Evolutionary conservation across 1,140 invertebrate species (phyloP), one percentile per base, ranked within the genome.

Genomic region (Araneus ventricosus): DNA sequence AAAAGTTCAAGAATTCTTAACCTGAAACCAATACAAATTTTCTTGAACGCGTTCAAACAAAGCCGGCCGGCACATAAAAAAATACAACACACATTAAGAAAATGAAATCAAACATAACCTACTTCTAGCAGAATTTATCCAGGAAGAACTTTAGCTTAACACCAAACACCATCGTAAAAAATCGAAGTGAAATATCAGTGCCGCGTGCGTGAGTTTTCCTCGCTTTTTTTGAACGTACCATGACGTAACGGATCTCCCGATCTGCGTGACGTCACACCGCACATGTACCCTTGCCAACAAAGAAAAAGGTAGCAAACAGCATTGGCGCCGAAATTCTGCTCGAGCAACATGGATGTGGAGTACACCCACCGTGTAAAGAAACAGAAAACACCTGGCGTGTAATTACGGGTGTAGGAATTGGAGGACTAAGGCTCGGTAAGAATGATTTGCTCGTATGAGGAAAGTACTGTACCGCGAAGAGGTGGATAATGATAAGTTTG

Each of bases 281-380:
- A 82, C 80, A 82, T 52, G 80, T 82, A 82, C 20, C 17, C 27
- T 52, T 39, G 80, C 80, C 80, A 82, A 82, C 80, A 82, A 41
- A 45, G 70, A 82, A 17, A 39, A 82, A 82, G 80, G 80, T 82
- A 39, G 45, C 45, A 52, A 52, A 52, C 45, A 52, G 41, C 41
- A n/a, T 34, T 30, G 84, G 84, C 84, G 84, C 84, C 84, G 84
- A 30, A 61, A 22, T 22, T 86, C 84, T 86, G 45, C 57, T 37
- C 17, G 34, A 39, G 41, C 37, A 10, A 2, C 82, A 52, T 61
- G 30, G 30, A 45, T 30, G 45, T 52, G 22, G 30, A 30, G 84
- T 57, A 86, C 84, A 86, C 84, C 84, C 84, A 86, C 84, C 27
- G 34, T 5, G 84, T 52, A 82, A 59, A 52, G 84, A 61, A 86